Evolutionary conservation across 2,888 invertebrate genomes (phyloP).

Genomic region (Polyommatus icarus): DNA sequence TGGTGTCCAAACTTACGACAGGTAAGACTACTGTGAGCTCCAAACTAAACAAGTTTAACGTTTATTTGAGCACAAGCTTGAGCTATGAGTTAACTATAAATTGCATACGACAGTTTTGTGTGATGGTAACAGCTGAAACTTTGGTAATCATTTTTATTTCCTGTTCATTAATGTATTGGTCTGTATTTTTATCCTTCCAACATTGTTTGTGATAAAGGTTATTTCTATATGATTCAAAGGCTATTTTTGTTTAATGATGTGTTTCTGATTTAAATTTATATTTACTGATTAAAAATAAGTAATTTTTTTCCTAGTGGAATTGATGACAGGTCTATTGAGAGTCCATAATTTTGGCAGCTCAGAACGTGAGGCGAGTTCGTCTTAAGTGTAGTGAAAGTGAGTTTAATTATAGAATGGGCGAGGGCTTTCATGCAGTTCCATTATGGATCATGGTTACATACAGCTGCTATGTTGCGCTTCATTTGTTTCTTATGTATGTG

Average conservation of each 20-base stretch:
- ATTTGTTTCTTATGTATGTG: conserved; percentile 19
- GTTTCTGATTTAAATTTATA: background rate
- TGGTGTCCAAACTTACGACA: conserved; percentile 75
- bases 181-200: conserved; percentile 9
- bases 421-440: conserved; percentile 45
- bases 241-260: background rate
- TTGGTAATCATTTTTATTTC: conserved; percentile 19
- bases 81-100: conserved; percentile 26
- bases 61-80: conserved; percentile 21
- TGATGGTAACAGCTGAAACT: conserved; percentile 27
- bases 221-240: background rate
- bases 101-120: conserved; percentile 15
- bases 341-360: conserved; percentile 51
- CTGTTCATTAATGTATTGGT: background rate
- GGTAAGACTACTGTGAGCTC: conserved; percentile 57
- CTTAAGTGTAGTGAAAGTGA: conserved; percentile 50
- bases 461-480: background rate
- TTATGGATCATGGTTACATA: conserved; percentile 35
- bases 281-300: conserved; percentile 35
- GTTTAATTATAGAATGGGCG: conserved; percentile 47
- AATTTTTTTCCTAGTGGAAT: conserved; percentile 56
- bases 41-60: background rate
- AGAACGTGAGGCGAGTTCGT: conserved; percentile 48
- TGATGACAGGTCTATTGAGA: conserved; percentile 55
- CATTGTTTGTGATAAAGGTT: background rate